Percentiles rank a stretch among this genome's conserved stretches.
phyloP scores from a whole-genome alignment of 2,888 invertebrate genomes.

The Stenolophus ochropezus region DNA sequence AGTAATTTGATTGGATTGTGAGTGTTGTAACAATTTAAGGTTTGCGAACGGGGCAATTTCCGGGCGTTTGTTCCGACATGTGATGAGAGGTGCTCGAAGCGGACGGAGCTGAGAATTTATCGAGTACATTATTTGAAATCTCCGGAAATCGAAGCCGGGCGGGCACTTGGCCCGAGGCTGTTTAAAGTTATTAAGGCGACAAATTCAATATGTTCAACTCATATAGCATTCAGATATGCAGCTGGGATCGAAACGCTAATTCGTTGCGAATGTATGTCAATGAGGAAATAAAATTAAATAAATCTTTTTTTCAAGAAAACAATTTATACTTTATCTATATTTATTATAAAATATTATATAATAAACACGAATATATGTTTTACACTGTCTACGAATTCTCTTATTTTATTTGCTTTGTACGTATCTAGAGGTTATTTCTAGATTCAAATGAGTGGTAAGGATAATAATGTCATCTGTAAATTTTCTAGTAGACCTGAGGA shows the following conservation, averaged over 20 bases:
- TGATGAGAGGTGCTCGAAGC: slow-evolving; percentile 45
- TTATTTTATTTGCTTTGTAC: too few species aligned
- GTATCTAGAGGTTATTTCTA: too few species aligned
- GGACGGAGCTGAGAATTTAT: slow-evolving; percentile 36
- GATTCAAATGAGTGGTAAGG: too few species aligned
- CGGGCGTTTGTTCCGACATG: slow-evolving; percentile 54
- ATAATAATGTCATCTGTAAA: too few species aligned
- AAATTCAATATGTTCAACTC: slow-evolving; percentile 56
- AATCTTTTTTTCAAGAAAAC: too few species aligned
- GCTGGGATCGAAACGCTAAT: background rate
- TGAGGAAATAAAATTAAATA: background rate
- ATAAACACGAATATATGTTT: too few species aligned
- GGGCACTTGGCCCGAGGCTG: slow-evolving; percentile 37
- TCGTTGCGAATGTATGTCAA: background rate
- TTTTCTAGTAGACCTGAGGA: too few species aligned
- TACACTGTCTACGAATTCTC: too few species aligned
- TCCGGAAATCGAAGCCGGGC: slow-evolving; percentile 54
- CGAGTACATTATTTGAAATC: slow-evolving; percentile 59
- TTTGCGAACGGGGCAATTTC: slow-evolving; percentile 49
- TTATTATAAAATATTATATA: too few species aligned
- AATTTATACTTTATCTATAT: too few species aligned
- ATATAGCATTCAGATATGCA: slow-evolving; percentile 27
- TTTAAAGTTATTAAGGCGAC: slow-evolving; percentile 58
- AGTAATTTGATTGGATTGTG: slow-evolving; percentile 20
- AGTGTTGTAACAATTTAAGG: slow-evolving; percentile 49